These are phyloP conservation scores for Melieria crassipennis DNA, from an alignment of 2,888 invertebrate species.

Conservation along the genomic window DNA sequence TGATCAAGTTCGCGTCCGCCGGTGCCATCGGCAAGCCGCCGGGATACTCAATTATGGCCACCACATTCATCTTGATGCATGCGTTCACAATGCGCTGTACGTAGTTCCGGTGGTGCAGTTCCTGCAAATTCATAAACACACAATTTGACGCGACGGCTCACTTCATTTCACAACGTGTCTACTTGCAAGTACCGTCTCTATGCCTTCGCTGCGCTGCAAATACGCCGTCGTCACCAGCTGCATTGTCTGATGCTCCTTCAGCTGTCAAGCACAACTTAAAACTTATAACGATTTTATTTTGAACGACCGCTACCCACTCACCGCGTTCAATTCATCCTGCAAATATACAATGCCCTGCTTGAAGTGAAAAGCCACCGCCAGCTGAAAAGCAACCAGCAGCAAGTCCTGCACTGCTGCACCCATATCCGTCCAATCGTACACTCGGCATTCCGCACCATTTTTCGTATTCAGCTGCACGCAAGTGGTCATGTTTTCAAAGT, in stretches of 20 bases:
- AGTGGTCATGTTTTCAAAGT: conserved; percentile 30
- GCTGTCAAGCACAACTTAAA: not conserved
- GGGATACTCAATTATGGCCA: conserved; percentile 29
- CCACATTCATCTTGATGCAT: conserved; percentile 29
- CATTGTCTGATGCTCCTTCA: conserved; percentile 34
- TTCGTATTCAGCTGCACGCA: conserved; percentile 28
- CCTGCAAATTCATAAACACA: conserved; percentile 15
- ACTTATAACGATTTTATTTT: not conserved
- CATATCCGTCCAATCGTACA: conserved; percentile 26
- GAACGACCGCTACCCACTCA: not conserved
- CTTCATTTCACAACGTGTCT: too few species aligned
- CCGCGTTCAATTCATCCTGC: conserved; percentile 28
- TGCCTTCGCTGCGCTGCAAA: conserved; percentile 13
- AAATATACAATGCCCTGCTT: conserved; percentile 29
- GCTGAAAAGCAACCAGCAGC: conserved; percentile 33
- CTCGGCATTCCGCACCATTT: not conserved
- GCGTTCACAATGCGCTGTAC: conserved; percentile 35
- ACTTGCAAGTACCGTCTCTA: not conserved
- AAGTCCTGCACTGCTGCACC: conserved; percentile 29
- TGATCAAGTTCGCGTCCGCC: conserved; percentile 27
- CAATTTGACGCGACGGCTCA: not conserved
- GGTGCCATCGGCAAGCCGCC: conserved; percentile 30
- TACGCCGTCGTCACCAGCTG: conserved; percentile 28
- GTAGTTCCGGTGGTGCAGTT: conserved; percentile 29
- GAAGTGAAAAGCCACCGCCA: conserved; percentile 29